Evolutionary conservation across 2,797 vertebrate species (phyloP), one percentile per base, ranked within the genome.

Genomic region (Typhlichthys eigenmanni): DNA sequence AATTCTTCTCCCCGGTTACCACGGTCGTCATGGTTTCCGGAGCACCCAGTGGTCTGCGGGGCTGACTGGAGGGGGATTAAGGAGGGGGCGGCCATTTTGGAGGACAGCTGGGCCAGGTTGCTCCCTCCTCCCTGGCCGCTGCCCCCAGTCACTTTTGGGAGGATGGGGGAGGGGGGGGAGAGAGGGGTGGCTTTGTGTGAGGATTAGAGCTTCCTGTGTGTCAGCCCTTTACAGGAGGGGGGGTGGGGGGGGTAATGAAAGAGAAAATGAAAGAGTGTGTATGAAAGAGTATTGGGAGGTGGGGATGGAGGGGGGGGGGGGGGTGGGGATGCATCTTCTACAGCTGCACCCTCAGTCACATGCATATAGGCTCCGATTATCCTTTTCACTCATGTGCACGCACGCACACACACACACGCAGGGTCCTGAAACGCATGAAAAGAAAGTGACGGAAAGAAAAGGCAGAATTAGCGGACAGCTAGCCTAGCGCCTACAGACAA

Each of bases 151-250:
- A 89, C 86, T 88, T 73, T 80, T 85, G 86, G 84, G 86, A 75
- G 81, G 72, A 73, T 87, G 83, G 85, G 75, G 81, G 72, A 73
- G 87, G 85, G 82, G 85, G 76, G 76, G 80, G 72, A 72, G 71
- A 75, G 87, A 81, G 88, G 87, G 87, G 84, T 76, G 76, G 82
- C 78, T 90, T 93, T 93, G 92, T 93, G 88, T 84, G 66, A 81
- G 92, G 92, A 93, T 93, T 93, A 93, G 88, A 88, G 91, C 91
- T 92, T 92, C 91, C 92, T 92, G 90, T 92, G 91, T 93, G 91
- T 92, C 90, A 90, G 88, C 87, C 90, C 85, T 88, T 93, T 92
- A 90, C 90, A 92, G 67, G 64, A 79, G 81, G 47, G 88, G 86
- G 43, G 85, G 87, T n/a, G n/a, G n/a, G 72, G 86, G 88, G 82